Evolutionary conservation across 2,888 invertebrate genomes (phyloP), one percentile per base, ranked within the genome.

Genomic region (Embidobia sp.): DNA sequence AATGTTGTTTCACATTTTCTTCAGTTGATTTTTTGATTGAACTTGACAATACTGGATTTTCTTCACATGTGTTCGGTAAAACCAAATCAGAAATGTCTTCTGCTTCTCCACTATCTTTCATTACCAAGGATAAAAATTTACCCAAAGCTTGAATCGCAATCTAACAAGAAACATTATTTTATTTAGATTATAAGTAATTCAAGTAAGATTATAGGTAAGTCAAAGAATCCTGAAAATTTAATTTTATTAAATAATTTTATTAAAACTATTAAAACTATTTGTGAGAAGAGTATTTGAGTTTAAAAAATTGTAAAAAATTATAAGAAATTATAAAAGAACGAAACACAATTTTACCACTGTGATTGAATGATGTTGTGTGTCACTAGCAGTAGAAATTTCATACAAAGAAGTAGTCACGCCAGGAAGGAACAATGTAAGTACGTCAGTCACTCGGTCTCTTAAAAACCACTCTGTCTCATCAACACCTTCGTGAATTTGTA

Each of bases 351-450:
- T 88, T 90, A 94, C 94, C 90, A 91, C 88, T 78, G 92, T 90
- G 63, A 94, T 85, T 82, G 91, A 91, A 84, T 94, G 93, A 3
- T 93, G 93, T 19, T 93, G 92, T 83, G 92, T 93, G 44, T 92
- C 90, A 40, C 90, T 90, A 40, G 91, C 91, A 15, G 90, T 90
- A 61, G 92, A 92, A 15, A 94, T 91, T 79, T 92, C 91, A 72
- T 91, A 91, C 78, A 94, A 85, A 0, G 92, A 92, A 27, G 91
- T 91, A 11, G 92, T 87, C 63, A 94, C 90, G 0, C 94, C 94
- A 0, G 94, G 94, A 70, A 94, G 85, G 79, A 93, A 93, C 83
- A 92, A 90, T 83, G 92, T 91, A 33, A 93, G 88, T 83, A 93
- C 90, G 79, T 93, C 91, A 3, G 93, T 91, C 2, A 92, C 90